phyloP scores from a whole-genome alignment of 2,113 vertebrate genomes.

The Bos javanicus region DNA sequence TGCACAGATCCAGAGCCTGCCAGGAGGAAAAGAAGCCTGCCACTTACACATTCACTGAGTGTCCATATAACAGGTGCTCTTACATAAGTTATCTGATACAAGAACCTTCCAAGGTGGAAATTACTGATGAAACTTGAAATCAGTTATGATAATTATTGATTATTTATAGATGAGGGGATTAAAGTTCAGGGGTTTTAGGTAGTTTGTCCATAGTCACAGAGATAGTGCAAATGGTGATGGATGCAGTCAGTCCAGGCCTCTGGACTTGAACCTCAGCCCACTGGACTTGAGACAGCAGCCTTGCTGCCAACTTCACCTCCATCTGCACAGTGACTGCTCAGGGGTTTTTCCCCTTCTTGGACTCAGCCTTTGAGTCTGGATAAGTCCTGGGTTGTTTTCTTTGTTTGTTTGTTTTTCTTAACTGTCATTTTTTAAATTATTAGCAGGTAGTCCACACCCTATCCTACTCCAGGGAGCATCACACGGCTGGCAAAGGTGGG shows the following conservation, averaged over 20 bases:
- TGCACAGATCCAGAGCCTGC: not conserved
- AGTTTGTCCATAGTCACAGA: not conserved
- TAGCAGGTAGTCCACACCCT: not conserved
- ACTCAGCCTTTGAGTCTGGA: not conserved
- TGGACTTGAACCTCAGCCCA: not conserved
- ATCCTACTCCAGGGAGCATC: not conserved
- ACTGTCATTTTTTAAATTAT: not conserved
- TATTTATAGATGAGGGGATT: not conserved
- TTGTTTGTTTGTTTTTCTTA: not conserved
- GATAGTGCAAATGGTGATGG: not conserved
- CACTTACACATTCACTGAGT: not conserved
- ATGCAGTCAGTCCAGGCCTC: not conserved
- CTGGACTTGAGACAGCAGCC: not conserved
- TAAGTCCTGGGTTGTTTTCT: not conserved
- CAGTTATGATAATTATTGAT: not conserved
- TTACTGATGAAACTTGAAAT: not conserved
- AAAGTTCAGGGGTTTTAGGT: not conserved
- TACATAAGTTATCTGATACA: not conserved
- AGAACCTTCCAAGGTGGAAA: not conserved
- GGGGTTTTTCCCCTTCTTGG: not conserved
- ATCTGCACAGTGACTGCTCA: fast-evolving
- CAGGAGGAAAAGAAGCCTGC: not conserved
- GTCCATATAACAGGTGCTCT: not conserved
- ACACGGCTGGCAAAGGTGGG: too few species aligned
- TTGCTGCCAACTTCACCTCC: fast-evolving